Percentiles rank a stretch among this genome's conserved stretches.
Evolutionary conservation across 2,797 vertebrate species (phyloP).

Genomic region (Paedocypris micromegethes): DNA sequence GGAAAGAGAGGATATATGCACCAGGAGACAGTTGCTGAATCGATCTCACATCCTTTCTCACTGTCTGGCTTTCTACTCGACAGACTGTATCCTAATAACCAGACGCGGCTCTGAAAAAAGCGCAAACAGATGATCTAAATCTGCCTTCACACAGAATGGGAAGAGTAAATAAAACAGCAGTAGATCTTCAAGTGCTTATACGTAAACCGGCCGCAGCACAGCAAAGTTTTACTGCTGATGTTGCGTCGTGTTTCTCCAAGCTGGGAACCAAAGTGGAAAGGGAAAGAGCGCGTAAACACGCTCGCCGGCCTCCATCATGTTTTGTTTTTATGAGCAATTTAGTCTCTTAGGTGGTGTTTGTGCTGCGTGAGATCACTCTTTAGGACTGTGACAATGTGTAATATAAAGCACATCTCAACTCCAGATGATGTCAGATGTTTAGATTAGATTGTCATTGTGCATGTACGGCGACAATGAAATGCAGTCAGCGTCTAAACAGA

Average conservation of each 20-base stretch:
- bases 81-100: conserved; percentile 2
- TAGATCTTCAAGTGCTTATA: background rate
- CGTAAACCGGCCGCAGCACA: background rate
- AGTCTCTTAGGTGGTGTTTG: conserved; percentile 13
- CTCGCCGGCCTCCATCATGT: background rate
- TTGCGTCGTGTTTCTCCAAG: conserved; percentile 1
- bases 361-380: background rate
- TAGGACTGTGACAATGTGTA: background rate
- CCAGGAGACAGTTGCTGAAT: conserved; percentile 20
- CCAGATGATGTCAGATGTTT: no score
- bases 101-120: conserved; percentile 1
- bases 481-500: no score
- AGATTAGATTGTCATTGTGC: no score
- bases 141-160: background rate
- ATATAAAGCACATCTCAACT: background rate
- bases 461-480: no score
- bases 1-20: conserved; percentile 5
- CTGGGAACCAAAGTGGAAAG: conserved; percentile 2
- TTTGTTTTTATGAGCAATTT: conserved; percentile 19
- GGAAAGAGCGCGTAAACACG: conserved; percentile 12
- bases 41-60: background rate
- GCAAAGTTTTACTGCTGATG: conserved; percentile 7
- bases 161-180: conserved; percentile 4
- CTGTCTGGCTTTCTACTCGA: conserved; percentile 6
- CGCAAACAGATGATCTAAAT: conserved; percentile 11